Conservation (phyloP, 2,113 vertebrate species). For the Sialia sialis region DNA sequence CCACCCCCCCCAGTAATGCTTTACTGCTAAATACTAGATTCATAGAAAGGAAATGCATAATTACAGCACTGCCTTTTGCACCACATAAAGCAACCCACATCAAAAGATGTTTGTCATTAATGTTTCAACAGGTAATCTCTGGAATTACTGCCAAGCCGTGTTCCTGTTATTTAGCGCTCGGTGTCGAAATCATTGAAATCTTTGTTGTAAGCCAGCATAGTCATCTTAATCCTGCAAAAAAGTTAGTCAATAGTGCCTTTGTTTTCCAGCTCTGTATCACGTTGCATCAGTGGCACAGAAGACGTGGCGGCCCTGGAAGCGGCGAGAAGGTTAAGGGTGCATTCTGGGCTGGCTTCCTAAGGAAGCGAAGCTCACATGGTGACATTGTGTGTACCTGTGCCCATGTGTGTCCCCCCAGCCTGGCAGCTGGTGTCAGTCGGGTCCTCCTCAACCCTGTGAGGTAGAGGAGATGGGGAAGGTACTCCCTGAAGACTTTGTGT, state of each 20-base stretch:
- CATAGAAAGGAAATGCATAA: constrained; percentile 55
- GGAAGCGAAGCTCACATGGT: not conserved
- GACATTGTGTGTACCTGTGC: not conserved
- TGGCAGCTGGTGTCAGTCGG: rapidly evolving
- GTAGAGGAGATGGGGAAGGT: not conserved
- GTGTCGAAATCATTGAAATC: constrained; percentile 27
- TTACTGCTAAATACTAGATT: constrained; percentile 25
- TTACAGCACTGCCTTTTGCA: constrained; percentile 48
- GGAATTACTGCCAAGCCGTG: constrained; percentile 33
- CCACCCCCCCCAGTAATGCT: not conserved
- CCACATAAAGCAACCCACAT: constrained; percentile 67
- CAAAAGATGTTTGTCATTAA: constrained; percentile 64
- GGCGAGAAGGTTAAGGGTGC: not conserved
- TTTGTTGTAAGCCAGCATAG: constrained; percentile 21
- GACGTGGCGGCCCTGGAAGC: not conserved
- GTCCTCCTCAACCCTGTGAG: not conserved
- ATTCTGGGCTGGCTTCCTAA: constrained; percentile 1
- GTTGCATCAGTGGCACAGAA: not conserved
- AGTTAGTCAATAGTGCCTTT: constrained; percentile 60
- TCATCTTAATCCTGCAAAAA: constrained; percentile 57
- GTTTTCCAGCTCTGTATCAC: constrained; percentile 18
- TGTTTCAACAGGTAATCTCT: constrained; percentile 70
- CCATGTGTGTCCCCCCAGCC: rapidly evolving
- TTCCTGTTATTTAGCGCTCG: constrained; percentile 35
- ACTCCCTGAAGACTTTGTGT: not conserved